phyloP scores from a whole-genome alignment of 1,140 invertebrate genomes.

The Galendromus occidentalis region DNA sequence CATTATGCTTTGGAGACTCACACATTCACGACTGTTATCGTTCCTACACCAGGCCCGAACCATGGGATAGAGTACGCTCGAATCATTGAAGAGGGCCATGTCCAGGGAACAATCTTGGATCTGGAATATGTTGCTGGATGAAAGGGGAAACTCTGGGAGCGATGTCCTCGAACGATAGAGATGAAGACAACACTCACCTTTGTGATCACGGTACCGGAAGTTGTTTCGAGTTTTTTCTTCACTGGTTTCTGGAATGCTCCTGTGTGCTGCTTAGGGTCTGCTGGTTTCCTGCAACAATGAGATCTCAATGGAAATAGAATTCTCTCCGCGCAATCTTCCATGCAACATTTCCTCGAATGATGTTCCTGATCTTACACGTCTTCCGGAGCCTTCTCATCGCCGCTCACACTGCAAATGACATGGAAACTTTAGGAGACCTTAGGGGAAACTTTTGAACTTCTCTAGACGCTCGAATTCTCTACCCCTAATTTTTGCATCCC shows the following conservation, averaged over 20 bases:
- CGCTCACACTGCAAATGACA: no score
- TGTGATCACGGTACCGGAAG: neutral
- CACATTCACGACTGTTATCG: neutral
- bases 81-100: neutral
- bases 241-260: neutral
- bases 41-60: conserved; percentile 8
- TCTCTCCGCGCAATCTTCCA: neutral
- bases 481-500: no score
- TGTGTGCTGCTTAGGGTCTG: neutral
- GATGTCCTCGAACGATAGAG: neutral
- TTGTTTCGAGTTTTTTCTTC: neutral
- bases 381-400: no score
- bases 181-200: neutral
- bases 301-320: no score
- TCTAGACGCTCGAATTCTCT: no score
- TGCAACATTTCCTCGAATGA: neutral
- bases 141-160: no score
- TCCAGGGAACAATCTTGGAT: neutral
- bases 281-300: neutral
- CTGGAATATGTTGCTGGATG: neutral
- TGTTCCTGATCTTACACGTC: neutral
- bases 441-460: no score
- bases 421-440: no score
- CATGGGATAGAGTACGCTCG: neutral
- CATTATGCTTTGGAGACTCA: no score